Conservation (phyloP, 1,140 invertebrate genomes). For the Parapsyche elsis region DNA sequence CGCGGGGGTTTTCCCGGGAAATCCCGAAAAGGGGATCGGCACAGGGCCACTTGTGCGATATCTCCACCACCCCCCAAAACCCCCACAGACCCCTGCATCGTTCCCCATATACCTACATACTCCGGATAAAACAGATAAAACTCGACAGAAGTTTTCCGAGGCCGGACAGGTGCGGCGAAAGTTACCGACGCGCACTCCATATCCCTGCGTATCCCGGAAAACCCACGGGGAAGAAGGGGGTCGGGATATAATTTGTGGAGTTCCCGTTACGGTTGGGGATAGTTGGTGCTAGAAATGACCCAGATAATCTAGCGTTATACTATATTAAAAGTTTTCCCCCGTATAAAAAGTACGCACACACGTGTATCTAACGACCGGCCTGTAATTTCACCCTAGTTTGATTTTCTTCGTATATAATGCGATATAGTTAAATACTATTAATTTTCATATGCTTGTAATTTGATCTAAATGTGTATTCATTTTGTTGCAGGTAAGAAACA, state of each 20-base stretch:
- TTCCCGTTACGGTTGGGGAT: neutral
- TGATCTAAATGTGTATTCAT: too few species aligned
- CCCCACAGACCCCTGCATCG: too few species aligned
- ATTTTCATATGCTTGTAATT: too few species aligned
- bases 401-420: neutral
- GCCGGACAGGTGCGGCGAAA: conserved; percentile 25
- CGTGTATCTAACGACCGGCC: neutral
- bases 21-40: neutral
- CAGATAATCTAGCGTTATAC: neutral
- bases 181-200: neutral
- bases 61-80: neutral
- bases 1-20: neutral
- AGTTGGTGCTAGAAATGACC: neutral
- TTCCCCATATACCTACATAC: too few species aligned
- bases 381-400: neutral
- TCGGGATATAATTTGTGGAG: neutral
- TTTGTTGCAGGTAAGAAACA: too few species aligned
- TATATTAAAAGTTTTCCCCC: neutral
- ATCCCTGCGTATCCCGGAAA: neutral
- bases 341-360: neutral
- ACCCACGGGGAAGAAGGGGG: neutral
- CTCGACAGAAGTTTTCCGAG: neutral
- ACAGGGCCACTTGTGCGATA: conserved; percentile 15
- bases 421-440: neutral
- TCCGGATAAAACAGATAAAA: conserved; percentile 34